These are phyloP conservation scores for Euspilapteryx auroguttella DNA, from an alignment of 2,888 invertebrate species.

Conservation along the genomic window DNA sequence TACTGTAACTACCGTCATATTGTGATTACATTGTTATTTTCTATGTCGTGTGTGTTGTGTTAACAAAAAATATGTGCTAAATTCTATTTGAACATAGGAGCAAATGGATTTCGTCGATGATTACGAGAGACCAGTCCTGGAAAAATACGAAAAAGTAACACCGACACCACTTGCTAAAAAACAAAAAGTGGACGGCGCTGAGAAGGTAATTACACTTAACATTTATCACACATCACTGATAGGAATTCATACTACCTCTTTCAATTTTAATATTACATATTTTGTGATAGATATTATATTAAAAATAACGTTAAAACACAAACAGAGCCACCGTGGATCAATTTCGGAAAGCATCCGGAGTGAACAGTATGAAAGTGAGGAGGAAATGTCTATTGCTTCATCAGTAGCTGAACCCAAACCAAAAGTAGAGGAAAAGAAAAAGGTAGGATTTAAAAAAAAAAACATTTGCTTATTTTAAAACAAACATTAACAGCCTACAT, in stretches of 20 bases:
- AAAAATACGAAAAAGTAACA: slow-evolving; percentile 68
- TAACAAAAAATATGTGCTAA: slow-evolving; percentile 34
- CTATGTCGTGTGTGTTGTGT: slow-evolving; percentile 21
- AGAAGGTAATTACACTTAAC: slow-evolving; percentile 34
- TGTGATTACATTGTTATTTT: too few relatives aligned
- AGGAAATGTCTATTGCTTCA: slow-evolving; percentile 33
- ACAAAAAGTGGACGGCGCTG: slow-evolving; percentile 44
- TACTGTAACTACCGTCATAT: too few relatives aligned
- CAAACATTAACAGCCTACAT: too few relatives aligned
- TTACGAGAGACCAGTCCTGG: slow-evolving; percentile 76
- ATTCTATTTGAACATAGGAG: slow-evolving; percentile 41
- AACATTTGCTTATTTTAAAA: too few relatives aligned
- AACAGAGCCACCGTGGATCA: slow-evolving; percentile 40
- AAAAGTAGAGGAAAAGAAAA: slow-evolving; percentile 24
- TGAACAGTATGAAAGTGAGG: slow-evolving; percentile 43
- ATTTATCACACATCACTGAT: slow-evolving; percentile 11
- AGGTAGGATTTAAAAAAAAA: slow-evolving; percentile 19
- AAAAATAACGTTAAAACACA: background rate
- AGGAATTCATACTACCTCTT: too few relatives aligned
- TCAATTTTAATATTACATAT: too few relatives aligned
- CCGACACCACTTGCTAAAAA: slow-evolving; percentile 56
- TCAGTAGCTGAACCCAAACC: slow-evolving; percentile 35
- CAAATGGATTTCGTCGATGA: slow-evolving; percentile 64
- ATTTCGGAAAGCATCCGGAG: slow-evolving; percentile 43
- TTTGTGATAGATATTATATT: too few relatives aligned